phyloP scores from a whole-genome alignment of 1,140 invertebrate genomes.

The Leptinotarsa undecemlineata region DNA sequence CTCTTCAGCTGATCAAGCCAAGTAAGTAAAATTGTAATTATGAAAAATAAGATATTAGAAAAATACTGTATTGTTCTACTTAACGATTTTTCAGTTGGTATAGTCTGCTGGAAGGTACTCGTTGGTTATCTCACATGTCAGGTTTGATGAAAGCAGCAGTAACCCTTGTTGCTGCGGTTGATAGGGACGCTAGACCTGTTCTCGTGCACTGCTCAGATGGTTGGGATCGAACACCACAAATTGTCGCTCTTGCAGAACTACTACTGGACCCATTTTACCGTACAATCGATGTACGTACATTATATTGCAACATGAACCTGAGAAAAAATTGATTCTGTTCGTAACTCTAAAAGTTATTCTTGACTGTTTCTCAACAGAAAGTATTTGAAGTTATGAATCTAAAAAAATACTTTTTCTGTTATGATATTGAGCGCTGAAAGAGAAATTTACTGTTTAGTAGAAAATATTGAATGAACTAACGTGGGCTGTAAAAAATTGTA shows the following conservation, averaged over 20 bases:
- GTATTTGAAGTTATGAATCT: too few relatives aligned
- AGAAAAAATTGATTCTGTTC: too few relatives aligned
- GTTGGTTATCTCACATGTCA: slow-evolving; percentile 89
- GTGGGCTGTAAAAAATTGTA: too few relatives aligned
- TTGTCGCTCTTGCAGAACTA: slow-evolving; percentile 88
- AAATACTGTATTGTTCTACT: too few relatives aligned
- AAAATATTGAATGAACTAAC: too few relatives aligned
- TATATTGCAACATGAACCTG: too few relatives aligned
- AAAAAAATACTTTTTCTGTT: neutral
- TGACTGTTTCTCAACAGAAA: too few relatives aligned
- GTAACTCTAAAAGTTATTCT: too few relatives aligned
- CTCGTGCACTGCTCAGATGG: slow-evolving; percentile 96
- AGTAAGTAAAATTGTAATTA: slow-evolving; percentile 59
- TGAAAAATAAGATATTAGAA: too few relatives aligned
- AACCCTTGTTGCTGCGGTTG: slow-evolving; percentile 78
- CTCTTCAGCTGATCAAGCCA: slow-evolving; percentile 73
- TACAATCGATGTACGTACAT: slow-evolving; percentile 68
- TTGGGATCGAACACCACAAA: slow-evolving; percentile 96
- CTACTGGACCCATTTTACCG: slow-evolving; percentile 92
- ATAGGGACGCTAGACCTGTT: slow-evolving; percentile 84
- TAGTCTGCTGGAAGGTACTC: slow-evolving; percentile 81
- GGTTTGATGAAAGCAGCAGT: slow-evolving; percentile 79
- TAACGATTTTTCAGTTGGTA: slow-evolving; percentile 72
- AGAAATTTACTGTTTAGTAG: too few relatives aligned
- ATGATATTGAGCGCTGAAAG: neutral